A percentile compares a stretch with the other conserved stretches of the same genome.
Conservation (phyloP, 2,888 invertebrate species). For the Thecophora atra region DNA sequence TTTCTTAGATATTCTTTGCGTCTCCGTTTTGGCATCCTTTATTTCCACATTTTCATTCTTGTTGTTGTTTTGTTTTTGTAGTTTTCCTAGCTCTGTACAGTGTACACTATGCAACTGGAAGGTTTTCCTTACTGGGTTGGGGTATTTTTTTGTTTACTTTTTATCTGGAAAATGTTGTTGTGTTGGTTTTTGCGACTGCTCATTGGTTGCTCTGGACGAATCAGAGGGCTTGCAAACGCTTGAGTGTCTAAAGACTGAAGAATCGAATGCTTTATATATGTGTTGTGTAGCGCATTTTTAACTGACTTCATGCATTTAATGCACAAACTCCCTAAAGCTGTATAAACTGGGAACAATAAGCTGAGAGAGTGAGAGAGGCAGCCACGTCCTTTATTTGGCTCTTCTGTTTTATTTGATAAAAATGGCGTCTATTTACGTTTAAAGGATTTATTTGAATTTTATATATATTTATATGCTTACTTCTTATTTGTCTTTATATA, state of each 20-base stretch:
- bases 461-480: constrained; percentile 8
- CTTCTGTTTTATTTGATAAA: constrained; percentile 16
- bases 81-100: not conserved
- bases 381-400: constrained; percentile 9
- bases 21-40: not conserved
- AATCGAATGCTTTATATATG: no score
- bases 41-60: not conserved
- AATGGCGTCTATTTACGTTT: constrained; percentile 32
- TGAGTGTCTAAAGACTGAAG: constrained; percentile 20
- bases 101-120: constrained; percentile 33
- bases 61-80: constrained; percentile 2
- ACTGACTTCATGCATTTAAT: not conserved
- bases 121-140: constrained; percentile 34
- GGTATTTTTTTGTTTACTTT: not conserved
- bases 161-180: constrained; percentile 54
- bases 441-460: not conserved
- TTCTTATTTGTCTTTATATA: not conserved
- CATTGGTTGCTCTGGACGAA: constrained; percentile 57
- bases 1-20: not conserved
- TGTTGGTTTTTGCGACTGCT: constrained; percentile 51
- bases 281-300: not conserved
- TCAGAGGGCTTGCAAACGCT: constrained; percentile 50
- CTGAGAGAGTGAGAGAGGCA: not conserved
- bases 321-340: not conserved
- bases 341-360: not conserved